Evolutionary conservation across 2,888 invertebrate genomes (phyloP), one percentile per base, ranked within the genome.

Genomic region (Neoscelio sp.): DNA sequence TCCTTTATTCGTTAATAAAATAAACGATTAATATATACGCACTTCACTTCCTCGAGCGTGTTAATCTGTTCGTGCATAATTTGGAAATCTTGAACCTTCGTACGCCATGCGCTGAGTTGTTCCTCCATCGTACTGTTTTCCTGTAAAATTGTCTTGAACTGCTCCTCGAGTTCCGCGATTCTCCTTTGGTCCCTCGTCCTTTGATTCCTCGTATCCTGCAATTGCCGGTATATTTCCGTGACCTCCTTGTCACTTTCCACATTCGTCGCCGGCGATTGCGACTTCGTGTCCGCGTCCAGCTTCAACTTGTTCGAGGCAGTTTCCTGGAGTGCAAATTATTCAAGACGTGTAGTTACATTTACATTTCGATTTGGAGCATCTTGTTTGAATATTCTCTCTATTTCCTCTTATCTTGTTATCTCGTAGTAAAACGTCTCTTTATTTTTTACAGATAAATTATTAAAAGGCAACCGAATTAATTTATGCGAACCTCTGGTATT

Each of bases 11-110:
- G n/a, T n/a, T n/a, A n/a, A n/a, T n/a, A n/a, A 18, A 33, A 33
- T n/a, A 33, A 52, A 48, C 15, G 15, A 28, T 2, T 28, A 18
- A 18, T 13, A 1, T 2, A 60, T 3, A 62, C 89, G 89, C 91
- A 96, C 95, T 96, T 94, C 83, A 96, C 95, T 95, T 96, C 96
- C 88, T 96, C 96, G 83, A 96, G 92, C 81, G 95, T 95, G 62
- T 94, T 94, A 85, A 96, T 93, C 90, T 96, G 96, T 86, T 96
- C 96, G 83, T 96, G 96, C 91, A 95, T 93, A 60, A 94, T 95
- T 89, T 95, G 96, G 89, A 96, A 94, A 86, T 96, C 95, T 82
- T 95, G 94, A 56, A 95, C 95, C 87, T 93, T 92, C 82, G 92
- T 93, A 80, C 92, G 92, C 91, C 93, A 92, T 82, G 93, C 92